phyloP scores from a whole-genome alignment of 2,888 invertebrate genomes.

The Tenthredo mesomela region DNA sequence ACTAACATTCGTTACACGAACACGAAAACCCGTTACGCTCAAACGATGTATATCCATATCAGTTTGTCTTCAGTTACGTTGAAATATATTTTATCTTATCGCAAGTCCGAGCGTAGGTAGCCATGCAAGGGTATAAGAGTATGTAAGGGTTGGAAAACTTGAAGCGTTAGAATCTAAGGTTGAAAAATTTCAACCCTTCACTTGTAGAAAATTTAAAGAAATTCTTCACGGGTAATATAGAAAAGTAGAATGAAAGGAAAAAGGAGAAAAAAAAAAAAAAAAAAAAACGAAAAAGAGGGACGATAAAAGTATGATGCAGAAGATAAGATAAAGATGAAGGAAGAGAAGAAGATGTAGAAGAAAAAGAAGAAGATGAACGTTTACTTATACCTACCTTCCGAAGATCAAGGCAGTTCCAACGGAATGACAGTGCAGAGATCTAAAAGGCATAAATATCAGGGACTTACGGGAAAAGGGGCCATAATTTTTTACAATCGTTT shows the following conservation, averaged over 20 bases:
- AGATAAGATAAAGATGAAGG: slow-evolving; percentile 12
- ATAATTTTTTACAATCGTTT: slow-evolving; percentile 38
- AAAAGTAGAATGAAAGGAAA: too few species aligned
- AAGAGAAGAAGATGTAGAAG: too few species aligned
- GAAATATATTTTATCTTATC: slow-evolving; percentile 23
- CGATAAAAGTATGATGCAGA: background rate
- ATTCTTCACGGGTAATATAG: background rate
- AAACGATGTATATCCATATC: background rate
- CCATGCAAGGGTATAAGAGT: background rate
- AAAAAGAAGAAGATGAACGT: background rate
- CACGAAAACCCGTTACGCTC: background rate
- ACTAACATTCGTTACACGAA: slow-evolving; percentile 29
- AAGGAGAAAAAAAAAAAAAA: too few species aligned
- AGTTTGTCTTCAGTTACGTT: slow-evolving; percentile 24
- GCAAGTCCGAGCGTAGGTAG: background rate
- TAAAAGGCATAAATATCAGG: slow-evolving; percentile 16
- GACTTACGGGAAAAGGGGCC: slow-evolving; percentile 4
- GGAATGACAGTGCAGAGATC: slow-evolving; percentile 4
- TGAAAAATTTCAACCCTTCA: background rate
- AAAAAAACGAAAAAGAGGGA: too few species aligned
- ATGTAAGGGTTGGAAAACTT: background rate
- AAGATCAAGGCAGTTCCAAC: background rate
- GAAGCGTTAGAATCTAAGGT: slow-evolving; percentile 2
- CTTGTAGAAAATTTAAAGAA: background rate
- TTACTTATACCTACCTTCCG: background rate